Evolutionary conservation across 2,797 vertebrate species (phyloP), one percentile per base, ranked within the genome.

Genomic region (Neoniphon sammara): DNA sequence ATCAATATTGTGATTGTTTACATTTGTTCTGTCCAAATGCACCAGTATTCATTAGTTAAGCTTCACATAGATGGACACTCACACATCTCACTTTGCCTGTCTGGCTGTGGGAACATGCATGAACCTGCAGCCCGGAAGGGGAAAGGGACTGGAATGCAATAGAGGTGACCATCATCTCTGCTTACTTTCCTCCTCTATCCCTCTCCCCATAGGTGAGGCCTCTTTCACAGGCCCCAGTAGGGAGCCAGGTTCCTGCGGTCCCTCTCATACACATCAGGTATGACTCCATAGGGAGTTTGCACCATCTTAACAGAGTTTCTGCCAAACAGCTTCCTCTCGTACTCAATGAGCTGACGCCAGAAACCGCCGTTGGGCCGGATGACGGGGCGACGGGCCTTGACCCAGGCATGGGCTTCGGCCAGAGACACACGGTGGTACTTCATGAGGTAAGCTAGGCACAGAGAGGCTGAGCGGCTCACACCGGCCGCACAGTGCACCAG

Each of bases 371-470:
- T 99, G 88, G 97, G 97, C 84, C 96, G 92, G 67, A 99, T 98
- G 85, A 98, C 92, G 0, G 97, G 97, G 58, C 97, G 95, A 9
- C 97, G 94, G 3, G 97, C 94, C 81, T 98, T 98, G 75, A 99
- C 96, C 97, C 97, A 98, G 92, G 95, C 96, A 67, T 98, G 97
- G 0, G 97, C 97, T 88, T 99, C 97, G 0, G 96, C 93, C 88
- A 98, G 94, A 71, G 95, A 96, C 69, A 97, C 95, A 0, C 95
- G 95, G 89, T 99, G 97, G 88, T 97, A 96, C 85, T 98, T 98
- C 97, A 98, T 98, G 91, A 99, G 96, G 93, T 98, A 99, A 1
- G 97, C 97, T 30, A 99, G 95, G 85, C 97, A 98, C 77, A 99
- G 95, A 0, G 97, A 98, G 85, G 97, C 97, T 0, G 97, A 98